phyloP scores from a whole-genome alignment of 1,140 invertebrate genomes.

The Ostrea edulis region DNA sequence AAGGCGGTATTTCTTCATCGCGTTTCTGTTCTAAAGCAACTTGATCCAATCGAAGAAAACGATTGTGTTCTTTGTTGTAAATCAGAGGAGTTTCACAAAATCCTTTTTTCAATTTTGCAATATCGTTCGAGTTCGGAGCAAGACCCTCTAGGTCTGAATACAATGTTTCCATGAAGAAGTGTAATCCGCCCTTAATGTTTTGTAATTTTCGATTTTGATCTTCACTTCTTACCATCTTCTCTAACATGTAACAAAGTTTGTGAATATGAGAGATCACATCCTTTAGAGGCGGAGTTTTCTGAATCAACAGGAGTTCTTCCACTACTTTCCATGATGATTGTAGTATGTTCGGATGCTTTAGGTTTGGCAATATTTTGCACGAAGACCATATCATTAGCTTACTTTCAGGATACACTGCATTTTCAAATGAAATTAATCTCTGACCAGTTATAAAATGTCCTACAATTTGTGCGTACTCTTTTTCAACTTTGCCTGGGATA shows the following conservation, averaged over 20 bases:
- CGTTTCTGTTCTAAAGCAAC: not conserved
- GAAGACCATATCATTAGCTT: not conserved
- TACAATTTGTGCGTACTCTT: not conserved
- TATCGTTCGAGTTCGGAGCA: not conserved
- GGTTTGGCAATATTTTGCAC: not conserved
- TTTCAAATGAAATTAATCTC: not conserved
- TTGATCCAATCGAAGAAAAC: not conserved
- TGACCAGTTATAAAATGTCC: not conserved
- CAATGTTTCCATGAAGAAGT: not conserved
- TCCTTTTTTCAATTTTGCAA: not conserved
- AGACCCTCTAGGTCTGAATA: not conserved
- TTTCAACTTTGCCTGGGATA: not conserved
- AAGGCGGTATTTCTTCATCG: not conserved
- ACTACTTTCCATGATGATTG: not conserved
- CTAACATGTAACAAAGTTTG: not conserved
- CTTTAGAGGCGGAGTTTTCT: not conserved
- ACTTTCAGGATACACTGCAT: not conserved
- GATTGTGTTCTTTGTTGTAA: not conserved
- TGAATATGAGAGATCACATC: slow-evolving; percentile 21
- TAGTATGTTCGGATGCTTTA: not conserved
- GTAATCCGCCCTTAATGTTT: not conserved
- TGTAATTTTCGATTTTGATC: not conserved
- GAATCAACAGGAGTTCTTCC: not conserved
- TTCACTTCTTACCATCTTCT: not conserved
- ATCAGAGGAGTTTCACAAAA: not conserved